Evolutionary conservation across 2,797 vertebrate species (phyloP), one percentile per base, ranked within the genome.

Genomic region (Falco concolor): DNA sequence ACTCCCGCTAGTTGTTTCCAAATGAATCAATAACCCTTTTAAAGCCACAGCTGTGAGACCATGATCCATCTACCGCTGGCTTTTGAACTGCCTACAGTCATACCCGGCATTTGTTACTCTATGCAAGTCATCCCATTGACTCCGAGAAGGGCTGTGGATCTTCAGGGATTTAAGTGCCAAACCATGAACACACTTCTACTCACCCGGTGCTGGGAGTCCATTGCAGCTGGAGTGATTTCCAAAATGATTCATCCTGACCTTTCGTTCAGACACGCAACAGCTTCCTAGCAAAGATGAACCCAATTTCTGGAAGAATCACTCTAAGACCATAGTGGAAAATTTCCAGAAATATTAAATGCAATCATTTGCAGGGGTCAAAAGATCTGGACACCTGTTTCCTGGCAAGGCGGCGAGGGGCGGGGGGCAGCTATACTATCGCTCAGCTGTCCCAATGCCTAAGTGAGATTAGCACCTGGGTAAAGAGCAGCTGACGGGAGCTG

Each of bases 21-120:
- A 89, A 95, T 94, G 93, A 91, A 87, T 90, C 93, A 94, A 94
- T 93, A 89, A 90, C 45, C 60, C 77, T 88, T 94, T 93, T 77
- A 88, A 93, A 93, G 74, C 67, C 57, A 57, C 93, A 95, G 93
- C 90, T 95, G 90, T 2, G 3, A 76, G 83, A 57, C 63, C 14
- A 1, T 57, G 38, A 59, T 63, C 85, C 49, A 30, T 82, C 67
- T 65, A 56, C 81, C 2, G 0, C 64, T 42, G 36, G 25, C 60
- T 84, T 93, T 92, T 90, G 77, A 87, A 88, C 61, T n/a, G 69
- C 80, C 54, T 59, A 47, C 69, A 92, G 87, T 92, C 84, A 89
- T 52, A 70, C 6, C 13, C 42, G 1, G 49, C 72, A 75, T 94
- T 78, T 92, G 57, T 67, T 82, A 68, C 49, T 72, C 56, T 18